phyloP scores from a whole-genome alignment of 2,113 vertebrate genomes.

The Cacatua alba region DNA sequence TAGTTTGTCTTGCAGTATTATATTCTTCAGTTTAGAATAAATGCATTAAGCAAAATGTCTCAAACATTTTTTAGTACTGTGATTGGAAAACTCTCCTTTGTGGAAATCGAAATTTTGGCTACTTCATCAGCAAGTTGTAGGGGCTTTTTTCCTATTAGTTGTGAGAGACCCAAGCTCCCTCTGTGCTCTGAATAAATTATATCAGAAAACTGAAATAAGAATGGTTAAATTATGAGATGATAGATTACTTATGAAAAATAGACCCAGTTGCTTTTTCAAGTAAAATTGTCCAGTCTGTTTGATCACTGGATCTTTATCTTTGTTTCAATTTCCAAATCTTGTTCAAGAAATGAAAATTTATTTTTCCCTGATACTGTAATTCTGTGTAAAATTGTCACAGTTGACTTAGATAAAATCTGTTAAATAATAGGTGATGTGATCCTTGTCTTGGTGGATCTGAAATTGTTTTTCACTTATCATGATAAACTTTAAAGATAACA shows the following conservation, averaged over 20 bases:
- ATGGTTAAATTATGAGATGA: background rate
- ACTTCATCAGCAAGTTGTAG: background rate
- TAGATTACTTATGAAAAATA: background rate
- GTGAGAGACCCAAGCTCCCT: background rate
- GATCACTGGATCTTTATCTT: background rate
- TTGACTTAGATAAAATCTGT: background rate
- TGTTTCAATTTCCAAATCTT: background rate
- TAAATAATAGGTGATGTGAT: background rate
- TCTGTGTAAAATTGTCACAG: background rate
- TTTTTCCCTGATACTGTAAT: background rate
- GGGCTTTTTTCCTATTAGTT: background rate
- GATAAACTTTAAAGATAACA: background rate
- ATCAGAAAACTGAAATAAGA: background rate
- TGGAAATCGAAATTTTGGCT: background rate
- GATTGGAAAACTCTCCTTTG: background rate
- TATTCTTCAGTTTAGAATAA: background rate
- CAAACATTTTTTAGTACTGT: background rate
- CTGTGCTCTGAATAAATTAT: background rate
- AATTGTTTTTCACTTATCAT: background rate
- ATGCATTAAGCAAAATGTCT: background rate
- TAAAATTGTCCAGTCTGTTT: background rate
- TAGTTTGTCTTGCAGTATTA: background rate
- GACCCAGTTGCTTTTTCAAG: background rate
- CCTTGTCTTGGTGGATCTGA: background rate
- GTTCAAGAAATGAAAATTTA: background rate